phyloP scores from a whole-genome alignment of 2,888 invertebrate genomes.

The Bombylius discolor region DNA sequence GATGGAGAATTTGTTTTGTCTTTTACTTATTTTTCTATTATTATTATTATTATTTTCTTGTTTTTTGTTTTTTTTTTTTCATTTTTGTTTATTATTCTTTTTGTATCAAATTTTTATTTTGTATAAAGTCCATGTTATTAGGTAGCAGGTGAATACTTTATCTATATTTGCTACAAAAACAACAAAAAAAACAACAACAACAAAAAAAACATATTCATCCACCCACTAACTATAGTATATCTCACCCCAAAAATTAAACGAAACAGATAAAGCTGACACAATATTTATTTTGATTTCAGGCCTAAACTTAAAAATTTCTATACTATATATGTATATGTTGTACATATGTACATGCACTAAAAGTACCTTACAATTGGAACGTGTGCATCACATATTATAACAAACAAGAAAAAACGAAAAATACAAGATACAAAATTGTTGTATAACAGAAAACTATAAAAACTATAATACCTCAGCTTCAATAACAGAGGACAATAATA shows the following conservation, averaged over 20 bases:
- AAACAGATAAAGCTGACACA: slow-evolving; percentile 3
- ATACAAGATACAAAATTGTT: background rate
- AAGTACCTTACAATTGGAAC: slow-evolving; percentile 6
- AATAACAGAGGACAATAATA: background rate
- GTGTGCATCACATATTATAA: background rate
- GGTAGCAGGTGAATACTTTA: no score
- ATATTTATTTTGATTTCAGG: slow-evolving; percentile 10
- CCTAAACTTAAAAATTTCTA: background rate
- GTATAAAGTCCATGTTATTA: no score
- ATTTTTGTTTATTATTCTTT: background rate
- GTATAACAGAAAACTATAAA: background rate
- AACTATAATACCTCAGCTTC: background rate
- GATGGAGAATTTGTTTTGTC: background rate
- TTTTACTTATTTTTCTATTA: background rate
- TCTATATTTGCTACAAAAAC: background rate
- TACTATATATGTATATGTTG: background rate
- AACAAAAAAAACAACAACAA: no score
- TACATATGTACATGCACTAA: slow-evolving; percentile 6
- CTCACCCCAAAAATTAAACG: no score
- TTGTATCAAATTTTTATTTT: background rate
- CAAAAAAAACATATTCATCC: no score
- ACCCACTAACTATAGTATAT: no score
- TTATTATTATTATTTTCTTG: background rate
- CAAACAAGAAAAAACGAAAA: background rate
- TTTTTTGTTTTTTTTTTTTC: background rate